A percentile compares a stretch with the other conserved stretches of the same genome.
These are phyloP conservation scores for Danio aesculapii DNA, from an alignment of 2,797 vertebrate genomes.

Conservation along the genomic window DNA sequence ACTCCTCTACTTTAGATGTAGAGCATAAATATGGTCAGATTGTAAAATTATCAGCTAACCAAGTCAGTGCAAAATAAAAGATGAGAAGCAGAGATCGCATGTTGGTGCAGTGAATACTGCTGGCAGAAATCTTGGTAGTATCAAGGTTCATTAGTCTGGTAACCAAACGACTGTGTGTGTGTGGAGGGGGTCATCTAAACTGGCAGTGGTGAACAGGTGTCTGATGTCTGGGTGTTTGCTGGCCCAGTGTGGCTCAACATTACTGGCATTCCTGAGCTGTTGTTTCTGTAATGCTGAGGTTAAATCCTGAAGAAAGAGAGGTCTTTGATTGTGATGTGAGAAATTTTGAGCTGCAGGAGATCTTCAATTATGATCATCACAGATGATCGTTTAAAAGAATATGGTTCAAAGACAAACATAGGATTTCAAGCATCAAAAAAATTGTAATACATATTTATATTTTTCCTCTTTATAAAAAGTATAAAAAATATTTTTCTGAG, in stretches of 20 bases:
- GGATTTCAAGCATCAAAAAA: too few relatives aligned
- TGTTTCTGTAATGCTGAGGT: conserved; percentile 63
- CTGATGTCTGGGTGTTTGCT: conserved; percentile 35
- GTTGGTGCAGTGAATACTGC: neutral
- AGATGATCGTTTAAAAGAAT: neutral
- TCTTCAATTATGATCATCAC: neutral
- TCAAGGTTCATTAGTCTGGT: neutral
- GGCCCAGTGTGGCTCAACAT: conserved; percentile 60
- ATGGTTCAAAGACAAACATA: too few relatives aligned
- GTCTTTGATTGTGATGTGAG: conserved; percentile 64
- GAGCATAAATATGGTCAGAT: neutral
- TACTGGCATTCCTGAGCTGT: conserved; percentile 74
- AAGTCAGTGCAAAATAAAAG: conserved; percentile 1
- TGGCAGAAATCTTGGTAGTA: neutral
- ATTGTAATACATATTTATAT: too few relatives aligned
- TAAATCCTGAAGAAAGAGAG: conserved; percentile 51
- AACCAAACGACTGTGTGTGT: neutral
- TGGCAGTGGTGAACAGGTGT: conserved; percentile 70
- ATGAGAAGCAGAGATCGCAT: neutral
- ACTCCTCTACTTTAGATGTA: neutral
- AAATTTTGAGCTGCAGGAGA: conserved; percentile 36
- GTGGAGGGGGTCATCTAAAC: neutral
- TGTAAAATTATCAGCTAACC: neutral
- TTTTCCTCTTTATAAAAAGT: too few relatives aligned
- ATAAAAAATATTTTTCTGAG: too few relatives aligned